These are phyloP conservation scores for Callospermophilus lateralis DNA, from an alignment of 2,113 vertebrate genomes.

Conservation along the genomic window DNA sequence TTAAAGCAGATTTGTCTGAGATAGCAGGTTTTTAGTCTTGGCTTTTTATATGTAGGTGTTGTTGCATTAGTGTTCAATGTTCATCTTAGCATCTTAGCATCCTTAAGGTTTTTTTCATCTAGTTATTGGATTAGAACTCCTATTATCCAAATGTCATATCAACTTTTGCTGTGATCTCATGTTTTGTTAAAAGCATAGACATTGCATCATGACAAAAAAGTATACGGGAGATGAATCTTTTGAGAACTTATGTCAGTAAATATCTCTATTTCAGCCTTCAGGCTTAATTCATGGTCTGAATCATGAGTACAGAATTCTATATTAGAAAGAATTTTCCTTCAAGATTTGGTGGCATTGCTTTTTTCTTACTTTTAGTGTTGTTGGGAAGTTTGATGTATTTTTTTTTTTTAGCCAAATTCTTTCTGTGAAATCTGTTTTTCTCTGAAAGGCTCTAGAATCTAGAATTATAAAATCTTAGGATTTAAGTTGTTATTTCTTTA, in stretches of 20 bases:
- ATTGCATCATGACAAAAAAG: neutral
- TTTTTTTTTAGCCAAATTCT: neutral
- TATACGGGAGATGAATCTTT: conserved; percentile 18
- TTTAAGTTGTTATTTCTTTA: conserved; percentile 23
- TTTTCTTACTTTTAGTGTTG: neutral
- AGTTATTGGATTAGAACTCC: neutral
- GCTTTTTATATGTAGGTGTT: neutral
- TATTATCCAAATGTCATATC: neutral
- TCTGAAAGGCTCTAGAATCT: neutral
- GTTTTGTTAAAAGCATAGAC: neutral
- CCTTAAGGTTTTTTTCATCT: neutral
- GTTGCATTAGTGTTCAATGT: neutral
- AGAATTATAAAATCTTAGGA: neutral
- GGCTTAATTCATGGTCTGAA: conserved; percentile 9
- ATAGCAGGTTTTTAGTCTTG: neutral
- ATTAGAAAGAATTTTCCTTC: neutral
- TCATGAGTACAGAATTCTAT: neutral
- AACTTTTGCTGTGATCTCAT: neutral
- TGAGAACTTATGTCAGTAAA: conserved; percentile 13
- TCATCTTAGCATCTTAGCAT: neutral
- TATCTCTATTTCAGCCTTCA: neutral
- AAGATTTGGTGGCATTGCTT: neutral
- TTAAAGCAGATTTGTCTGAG: neutral
- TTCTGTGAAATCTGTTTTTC: neutral
- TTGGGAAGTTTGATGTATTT: conserved; percentile 24